Conservation (phyloP, 2,797 vertebrate species). For the Crocidura indochinensis region DNA sequence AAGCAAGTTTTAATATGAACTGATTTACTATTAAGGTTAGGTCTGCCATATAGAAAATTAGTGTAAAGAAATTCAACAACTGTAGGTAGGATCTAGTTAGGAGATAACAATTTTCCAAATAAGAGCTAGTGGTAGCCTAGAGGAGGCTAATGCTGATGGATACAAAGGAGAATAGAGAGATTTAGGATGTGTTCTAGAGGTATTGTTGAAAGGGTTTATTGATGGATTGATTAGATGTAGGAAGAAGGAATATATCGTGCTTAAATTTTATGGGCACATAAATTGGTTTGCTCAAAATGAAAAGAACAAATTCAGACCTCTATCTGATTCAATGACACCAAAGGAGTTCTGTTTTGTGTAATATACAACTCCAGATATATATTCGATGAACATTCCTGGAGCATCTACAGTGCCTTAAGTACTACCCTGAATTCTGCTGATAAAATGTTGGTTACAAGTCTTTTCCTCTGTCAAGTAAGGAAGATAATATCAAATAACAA, state of each 20-base stretch:
- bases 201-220: no score
- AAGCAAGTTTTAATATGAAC: neutral
- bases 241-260: neutral
- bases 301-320: conserved; percentile 2
- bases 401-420: neutral
- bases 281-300: conserved; percentile 35
- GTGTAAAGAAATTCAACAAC: neutral
- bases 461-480: neutral
- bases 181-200: neutral
- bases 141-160: neutral
- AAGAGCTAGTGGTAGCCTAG: neutral
- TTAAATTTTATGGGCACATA: conserved; percentile 42
- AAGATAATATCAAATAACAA: conserved; percentile 16
- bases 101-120: neutral
- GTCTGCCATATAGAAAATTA: neutral
- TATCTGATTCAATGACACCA: neutral
- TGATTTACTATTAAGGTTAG: conserved; percentile 16
- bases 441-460: neutral
- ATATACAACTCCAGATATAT: neutral
- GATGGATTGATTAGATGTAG: neutral
- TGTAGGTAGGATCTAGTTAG: neutral
- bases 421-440: neutral
- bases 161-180: neutral
- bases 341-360: neutral
- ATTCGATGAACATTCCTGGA: neutral